Percentiles rank a stretch among this genome's conserved stretches.
Conservation (phyloP, 2,888 invertebrate species). For the Choreutis nemorana region DNA sequence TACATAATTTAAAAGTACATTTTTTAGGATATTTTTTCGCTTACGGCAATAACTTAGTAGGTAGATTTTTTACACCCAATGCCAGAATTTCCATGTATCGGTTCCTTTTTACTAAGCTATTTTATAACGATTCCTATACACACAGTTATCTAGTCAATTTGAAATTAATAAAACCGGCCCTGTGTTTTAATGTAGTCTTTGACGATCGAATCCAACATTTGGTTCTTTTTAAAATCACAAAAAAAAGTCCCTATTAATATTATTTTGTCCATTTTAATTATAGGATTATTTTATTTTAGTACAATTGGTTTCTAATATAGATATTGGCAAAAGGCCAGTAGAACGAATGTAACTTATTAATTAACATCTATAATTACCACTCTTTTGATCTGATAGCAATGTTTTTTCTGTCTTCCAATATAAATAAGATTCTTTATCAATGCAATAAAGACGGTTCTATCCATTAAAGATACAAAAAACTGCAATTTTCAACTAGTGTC, state of each 20-base stretch:
- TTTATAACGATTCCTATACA: constrained; percentile 63
- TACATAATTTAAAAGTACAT: constrained; percentile 56
- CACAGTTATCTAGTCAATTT: constrained; percentile 66
- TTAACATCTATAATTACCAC: constrained; percentile 15
- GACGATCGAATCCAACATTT: constrained; percentile 29
- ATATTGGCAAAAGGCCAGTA: constrained; percentile 47
- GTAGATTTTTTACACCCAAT: constrained; percentile 45
- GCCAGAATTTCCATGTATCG: constrained; percentile 58
- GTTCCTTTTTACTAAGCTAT: constrained; percentile 63
- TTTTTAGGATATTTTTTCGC: constrained; percentile 47
- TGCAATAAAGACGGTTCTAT: constrained; percentile 24
- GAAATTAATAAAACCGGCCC: constrained; percentile 52
- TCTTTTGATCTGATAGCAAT: constrained; percentile 57
- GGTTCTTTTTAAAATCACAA: constrained; percentile 40
- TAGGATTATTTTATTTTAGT: constrained; percentile 39
- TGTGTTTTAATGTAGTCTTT: constrained; percentile 36
- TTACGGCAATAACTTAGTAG: constrained; percentile 49
- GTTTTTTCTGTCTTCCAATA: constrained; percentile 61
- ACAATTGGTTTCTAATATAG: constrained; percentile 36
- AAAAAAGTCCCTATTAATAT: constrained; percentile 27
- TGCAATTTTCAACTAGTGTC: constrained; percentile 16
- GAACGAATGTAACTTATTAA: constrained; percentile 16
- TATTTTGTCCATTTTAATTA: constrained; percentile 51
- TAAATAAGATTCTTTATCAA: constrained; percentile 27
- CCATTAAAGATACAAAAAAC: constrained; percentile 12